Evolutionary conservation across 2,113 vertebrate genomes (phyloP), one percentile per base, ranked within the genome.

Genomic region (Cromileptes altivelis): DNA sequence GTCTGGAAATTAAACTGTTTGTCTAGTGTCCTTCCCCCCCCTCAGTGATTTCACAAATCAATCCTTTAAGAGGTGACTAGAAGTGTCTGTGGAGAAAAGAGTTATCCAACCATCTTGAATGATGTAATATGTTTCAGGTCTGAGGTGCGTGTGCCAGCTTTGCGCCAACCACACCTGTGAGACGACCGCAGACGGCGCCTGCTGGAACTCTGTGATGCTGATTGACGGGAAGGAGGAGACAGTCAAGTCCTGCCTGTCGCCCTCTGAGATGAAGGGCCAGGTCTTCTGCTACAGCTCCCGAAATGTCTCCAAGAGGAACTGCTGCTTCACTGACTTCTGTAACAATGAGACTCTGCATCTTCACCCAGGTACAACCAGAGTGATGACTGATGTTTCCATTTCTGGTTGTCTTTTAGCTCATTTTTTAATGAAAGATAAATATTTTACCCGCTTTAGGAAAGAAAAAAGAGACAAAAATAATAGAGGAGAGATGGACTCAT

Each of bases 301-400:
- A 88, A 97, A 98, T 25, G 87, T 99, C 80, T 98, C 97, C n/a
- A 97, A 95, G 92, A 98, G 97, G 0, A 97, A 96, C 91, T 99
- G 98, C 95, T 99, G 98, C 95, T 98, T 97, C 90, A 99, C 97
- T 0, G 97, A 99, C 93, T 99, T 97, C 95, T 99, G 98, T 94
- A 99, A 99, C 95, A 99, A 98, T 25, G 95, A 97, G 93, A 98
- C 98, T 0, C 94, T 99, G 19, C 97, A 94, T 78, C 94, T 99
- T 80, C 94, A 96, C 1, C 19, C 94, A 78, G 96, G 98, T 99
- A 94, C 19, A 30, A 7, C 17, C 61, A 10, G 4, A 12, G 0
- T 0, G 4, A 37, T 33, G 64, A 30, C 9, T 62, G 18, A 65
- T 30, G 17, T 2, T 13, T 25, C 3, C 15, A 3, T 53, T 14